Evolutionary conservation across 2,113 vertebrate species (phyloP), one percentile per base, ranked within the genome.

Genomic region (Blennius ocellaris): DNA sequence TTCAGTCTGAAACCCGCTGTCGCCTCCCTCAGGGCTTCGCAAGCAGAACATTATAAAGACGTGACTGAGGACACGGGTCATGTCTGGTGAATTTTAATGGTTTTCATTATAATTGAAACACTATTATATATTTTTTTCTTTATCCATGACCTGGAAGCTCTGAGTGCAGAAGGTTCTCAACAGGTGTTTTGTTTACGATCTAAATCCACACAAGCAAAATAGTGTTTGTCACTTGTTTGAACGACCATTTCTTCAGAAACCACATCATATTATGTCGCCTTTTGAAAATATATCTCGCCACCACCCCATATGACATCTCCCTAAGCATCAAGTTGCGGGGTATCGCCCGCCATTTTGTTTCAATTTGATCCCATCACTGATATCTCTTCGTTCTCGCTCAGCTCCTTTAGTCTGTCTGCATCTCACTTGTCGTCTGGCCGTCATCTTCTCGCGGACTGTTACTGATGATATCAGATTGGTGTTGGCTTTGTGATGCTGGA

Each of bases 1-100:
- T 79, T 82, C 61, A 80, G 75, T 89, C 68, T 64, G 82, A 88
- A 86, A 91, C 72, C 82, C 82, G 15, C 84, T 89, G 88, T 84
- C 79, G 84, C 88, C 88, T 86, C 90, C 90, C 81, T 83, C 75
- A 87, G 88, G 90, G 70, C 83, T 78, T 54, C 6, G 14, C 11
- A 16, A 64, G 81, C 74, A 83, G 59, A 82, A 59, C 88, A 80
- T 47, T 66, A 74, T 48, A 43, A 65, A 61, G 69, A 62, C 3
- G 0, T 15, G 57, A 69, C 73, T 64, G 44, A 66, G 64, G 75
- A 76, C 69, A 61, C 43, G 55, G 51, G 74, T 88, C 69, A 71
- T 37, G 15, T 71, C 39, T 69, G 48, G 60, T 52, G 53, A 84
- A 68, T 68, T 67, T 53, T 51, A 64, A 73, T 68, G 30, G 14